Conservation (phyloP, 2,888 invertebrate genomes). For the Orgyia antiqua region DNA sequence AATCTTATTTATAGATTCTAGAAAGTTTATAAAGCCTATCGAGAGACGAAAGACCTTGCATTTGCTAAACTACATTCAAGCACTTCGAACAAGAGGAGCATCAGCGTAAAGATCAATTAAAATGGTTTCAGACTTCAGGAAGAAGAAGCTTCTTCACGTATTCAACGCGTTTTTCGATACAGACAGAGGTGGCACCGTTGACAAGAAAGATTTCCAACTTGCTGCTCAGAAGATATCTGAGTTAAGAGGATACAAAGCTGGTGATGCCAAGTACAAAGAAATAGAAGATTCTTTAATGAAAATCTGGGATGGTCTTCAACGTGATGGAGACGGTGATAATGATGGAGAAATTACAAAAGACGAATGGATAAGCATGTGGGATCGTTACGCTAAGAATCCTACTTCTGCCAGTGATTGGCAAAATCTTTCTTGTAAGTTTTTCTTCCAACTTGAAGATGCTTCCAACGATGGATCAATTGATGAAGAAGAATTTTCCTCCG, state of each 20-base stretch:
- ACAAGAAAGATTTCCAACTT: conserved; percentile 91
- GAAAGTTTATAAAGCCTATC: conserved; percentile 26
- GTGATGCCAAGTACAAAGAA: conserved; percentile 84
- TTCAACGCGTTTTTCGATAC: conserved; percentile 94
- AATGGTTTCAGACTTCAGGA: conserved; percentile 90
- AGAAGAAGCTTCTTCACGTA: conserved; percentile 91
- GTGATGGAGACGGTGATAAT: conserved; percentile 89
- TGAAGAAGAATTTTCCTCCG: conserved; percentile 88
- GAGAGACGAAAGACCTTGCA: conserved; percentile 6
- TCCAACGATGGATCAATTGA: conserved; percentile 88
- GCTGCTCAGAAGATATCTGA: conserved; percentile 90
- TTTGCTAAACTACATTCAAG: too few relatives aligned
- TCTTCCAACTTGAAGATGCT: conserved; percentile 92
- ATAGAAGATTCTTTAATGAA: conserved; percentile 85
- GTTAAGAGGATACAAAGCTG: conserved; percentile 86
- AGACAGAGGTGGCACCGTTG: conserved; percentile 91
- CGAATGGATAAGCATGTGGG: conserved; percentile 94
- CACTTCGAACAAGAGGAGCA: too few relatives aligned
- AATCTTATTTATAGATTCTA: conserved; percentile 13
- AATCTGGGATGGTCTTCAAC: conserved; percentile 90
- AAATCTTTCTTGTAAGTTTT: conserved; percentile 89
- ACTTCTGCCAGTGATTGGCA: conserved; percentile 89
- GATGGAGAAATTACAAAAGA: conserved; percentile 91
- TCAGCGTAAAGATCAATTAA: too few relatives aligned
- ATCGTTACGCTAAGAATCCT: conserved; percentile 86